phyloP scores from a whole-genome alignment of 2,113 vertebrate genomes.

The Ginglymostoma cirratum region DNA sequence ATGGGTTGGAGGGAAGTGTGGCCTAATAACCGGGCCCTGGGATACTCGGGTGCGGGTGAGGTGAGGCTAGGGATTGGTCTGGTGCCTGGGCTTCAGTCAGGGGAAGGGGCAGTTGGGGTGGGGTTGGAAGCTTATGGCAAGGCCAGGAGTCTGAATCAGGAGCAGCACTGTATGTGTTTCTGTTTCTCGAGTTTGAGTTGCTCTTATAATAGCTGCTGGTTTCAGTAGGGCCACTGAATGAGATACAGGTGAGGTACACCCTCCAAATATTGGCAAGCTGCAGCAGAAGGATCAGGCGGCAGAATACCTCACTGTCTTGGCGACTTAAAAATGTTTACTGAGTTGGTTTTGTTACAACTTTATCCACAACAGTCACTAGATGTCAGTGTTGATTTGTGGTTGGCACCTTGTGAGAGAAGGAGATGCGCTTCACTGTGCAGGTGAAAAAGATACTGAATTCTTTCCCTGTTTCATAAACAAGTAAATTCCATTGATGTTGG shows the following conservation, averaged over 20 bases:
- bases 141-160: too few species aligned
- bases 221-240: background rate
- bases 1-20: too few species aligned
- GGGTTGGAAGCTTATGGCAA: background rate
- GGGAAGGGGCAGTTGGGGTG: background rate
- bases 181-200: background rate
- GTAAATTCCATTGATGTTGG: background rate
- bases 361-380: background rate
- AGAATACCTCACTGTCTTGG: background rate
- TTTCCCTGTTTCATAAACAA: background rate
- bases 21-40: too few species aligned
- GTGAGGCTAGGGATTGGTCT: too few species aligned
- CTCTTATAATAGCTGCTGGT: background rate
- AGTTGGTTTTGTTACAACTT: background rate
- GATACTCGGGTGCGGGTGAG: too few species aligned
- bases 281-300: background rate
- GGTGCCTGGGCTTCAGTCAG: too few species aligned
- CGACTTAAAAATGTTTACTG: background rate
- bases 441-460: background rate
- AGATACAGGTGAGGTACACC: background rate
- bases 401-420: background rate
- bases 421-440: too few species aligned
- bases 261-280: too few species aligned
- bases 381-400: conserved; percentile 18
- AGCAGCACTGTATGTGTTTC: background rate